Conservation (phyloP, 2,797 vertebrate species). For the Enteromius unitaeniatus region DNA sequence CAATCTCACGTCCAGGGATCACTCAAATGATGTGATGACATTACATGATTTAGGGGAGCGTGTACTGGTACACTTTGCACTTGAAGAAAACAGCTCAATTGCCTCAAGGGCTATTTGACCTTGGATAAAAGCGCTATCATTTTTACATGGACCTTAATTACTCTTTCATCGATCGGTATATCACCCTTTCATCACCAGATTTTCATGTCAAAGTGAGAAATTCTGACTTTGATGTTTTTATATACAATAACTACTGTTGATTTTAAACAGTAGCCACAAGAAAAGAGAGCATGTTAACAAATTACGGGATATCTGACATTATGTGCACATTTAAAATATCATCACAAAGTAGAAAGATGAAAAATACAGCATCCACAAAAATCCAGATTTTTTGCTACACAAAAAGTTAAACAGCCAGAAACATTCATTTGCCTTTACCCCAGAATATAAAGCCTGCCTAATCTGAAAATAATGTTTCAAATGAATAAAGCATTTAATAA, state of each 20-base stretch:
- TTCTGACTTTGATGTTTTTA: conserved; percentile 31
- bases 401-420: neutral
- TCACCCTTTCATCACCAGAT: conserved; percentile 51
- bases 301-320: neutral
- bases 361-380: neutral
- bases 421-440: neutral
- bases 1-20: conserved; percentile 53
- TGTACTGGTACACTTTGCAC: conserved; percentile 47
- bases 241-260: neutral
- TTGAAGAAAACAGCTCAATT: conserved; percentile 52
- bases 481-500: neutral
- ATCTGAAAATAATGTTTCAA: neutral
- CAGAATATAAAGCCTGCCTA: neutral
- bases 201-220: conserved; percentile 48
- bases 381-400: neutral
- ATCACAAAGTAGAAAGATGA: neutral
- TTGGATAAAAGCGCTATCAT: conserved; percentile 54
- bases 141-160: conserved; percentile 59
- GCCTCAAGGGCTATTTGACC: conserved; percentile 61
- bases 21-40: conserved; percentile 53
- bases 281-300: neutral
- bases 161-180: conserved; percentile 55
- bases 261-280: neutral
- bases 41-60: conserved; percentile 52
- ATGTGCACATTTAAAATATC: neutral